These are phyloP conservation scores for Abscondita cerata DNA, from an alignment of 2,888 invertebrate genomes.

Conservation along the genomic window DNA sequence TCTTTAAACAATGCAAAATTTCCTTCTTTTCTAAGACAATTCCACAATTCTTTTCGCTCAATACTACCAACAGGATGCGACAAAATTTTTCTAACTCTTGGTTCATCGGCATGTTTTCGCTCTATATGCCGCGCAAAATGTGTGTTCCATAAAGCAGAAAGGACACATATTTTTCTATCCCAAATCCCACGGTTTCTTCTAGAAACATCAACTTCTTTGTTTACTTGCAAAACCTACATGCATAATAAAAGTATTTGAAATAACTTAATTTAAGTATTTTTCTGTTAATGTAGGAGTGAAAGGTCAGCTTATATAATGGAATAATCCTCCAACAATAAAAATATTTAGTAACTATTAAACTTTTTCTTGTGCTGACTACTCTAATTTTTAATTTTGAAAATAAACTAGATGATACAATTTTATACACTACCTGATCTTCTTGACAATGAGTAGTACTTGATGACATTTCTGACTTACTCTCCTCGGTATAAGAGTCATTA, in stretches of 20 bases:
- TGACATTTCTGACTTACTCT: too few relatives aligned
- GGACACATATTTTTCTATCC: slow-evolving; percentile 1
- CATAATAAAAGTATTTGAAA: neutral
- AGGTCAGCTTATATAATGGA: too few relatives aligned
- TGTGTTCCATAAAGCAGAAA: slow-evolving; percentile 7
- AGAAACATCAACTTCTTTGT: slow-evolving; percentile 3
- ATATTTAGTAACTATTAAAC: too few relatives aligned
- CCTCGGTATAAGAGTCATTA: too few relatives aligned
- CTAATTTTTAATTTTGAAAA: too few relatives aligned
- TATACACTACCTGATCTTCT: too few relatives aligned
- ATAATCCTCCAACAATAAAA: too few relatives aligned
- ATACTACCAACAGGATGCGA: slow-evolving; percentile 5
- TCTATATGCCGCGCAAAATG: slow-evolving; percentile 22
- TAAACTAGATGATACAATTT: too few relatives aligned
- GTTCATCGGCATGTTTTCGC: slow-evolving; percentile 17
- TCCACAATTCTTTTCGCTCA: slow-evolving; percentile 10
- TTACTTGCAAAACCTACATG: neutral
- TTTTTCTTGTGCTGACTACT: too few relatives aligned
- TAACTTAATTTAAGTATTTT: too few relatives aligned
- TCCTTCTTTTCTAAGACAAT: slow-evolving; percentile 17
- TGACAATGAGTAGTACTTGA: too few relatives aligned
- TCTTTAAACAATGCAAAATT: slow-evolving; percentile 12
- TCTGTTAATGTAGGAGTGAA: too few relatives aligned
- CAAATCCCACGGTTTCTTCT: slow-evolving; percentile 3
- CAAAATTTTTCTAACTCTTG: slow-evolving; percentile 13